Percentiles rank a stretch among this genome's conserved stretches.
Conservation (phyloP, 1,140 invertebrate genomes). For the Drosophila lacertosa region DNA sequence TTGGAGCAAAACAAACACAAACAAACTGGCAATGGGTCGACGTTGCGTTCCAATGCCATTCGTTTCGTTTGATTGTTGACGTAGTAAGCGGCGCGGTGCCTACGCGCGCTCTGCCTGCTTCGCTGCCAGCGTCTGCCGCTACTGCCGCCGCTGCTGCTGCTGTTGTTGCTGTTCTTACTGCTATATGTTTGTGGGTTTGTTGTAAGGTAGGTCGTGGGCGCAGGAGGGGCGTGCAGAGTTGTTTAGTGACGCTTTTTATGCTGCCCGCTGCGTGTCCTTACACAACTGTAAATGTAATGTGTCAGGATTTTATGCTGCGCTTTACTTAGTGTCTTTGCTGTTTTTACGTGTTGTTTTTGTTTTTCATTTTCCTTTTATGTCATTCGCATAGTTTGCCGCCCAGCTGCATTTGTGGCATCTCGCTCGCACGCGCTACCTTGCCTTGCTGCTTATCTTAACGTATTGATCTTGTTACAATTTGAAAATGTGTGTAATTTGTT, state of each 20-base stretch:
- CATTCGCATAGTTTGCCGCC: slow-evolving; percentile 43
- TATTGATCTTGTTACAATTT: slow-evolving; percentile 76
- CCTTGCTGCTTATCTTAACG: slow-evolving; percentile 39
- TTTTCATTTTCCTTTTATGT: slow-evolving; percentile 1
- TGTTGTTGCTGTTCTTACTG: no score
- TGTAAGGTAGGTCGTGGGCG: slow-evolving; percentile 66
- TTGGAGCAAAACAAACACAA: slow-evolving; percentile 82
- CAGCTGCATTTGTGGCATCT: slow-evolving; percentile 25
- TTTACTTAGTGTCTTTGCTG: slow-evolving; percentile 17
- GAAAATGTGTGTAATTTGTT: slow-evolving; percentile 69
- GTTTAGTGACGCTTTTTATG: slow-evolving; percentile 40
- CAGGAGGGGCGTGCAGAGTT: not conserved
- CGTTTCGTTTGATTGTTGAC: slow-evolving; percentile 65
- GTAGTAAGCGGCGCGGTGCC: slow-evolving; percentile 39
- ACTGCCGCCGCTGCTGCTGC: not conserved
- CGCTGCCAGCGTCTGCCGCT: slow-evolving; percentile 5
- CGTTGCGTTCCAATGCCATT: slow-evolving; percentile 54
- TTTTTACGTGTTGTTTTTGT: slow-evolving; percentile 9
- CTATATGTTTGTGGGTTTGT: not conserved
- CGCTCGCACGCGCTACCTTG: slow-evolving; percentile 19
- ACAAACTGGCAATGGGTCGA: slow-evolving; percentile 76
- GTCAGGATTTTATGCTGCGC: slow-evolving; percentile 66
- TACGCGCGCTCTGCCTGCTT: slow-evolving; percentile 24
- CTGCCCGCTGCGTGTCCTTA: slow-evolving; percentile 56
- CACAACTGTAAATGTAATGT: slow-evolving; percentile 77